Base-by-base conservation (phyloP, 1,140 invertebrate species). In the Bombus sibiricus region DNA sequence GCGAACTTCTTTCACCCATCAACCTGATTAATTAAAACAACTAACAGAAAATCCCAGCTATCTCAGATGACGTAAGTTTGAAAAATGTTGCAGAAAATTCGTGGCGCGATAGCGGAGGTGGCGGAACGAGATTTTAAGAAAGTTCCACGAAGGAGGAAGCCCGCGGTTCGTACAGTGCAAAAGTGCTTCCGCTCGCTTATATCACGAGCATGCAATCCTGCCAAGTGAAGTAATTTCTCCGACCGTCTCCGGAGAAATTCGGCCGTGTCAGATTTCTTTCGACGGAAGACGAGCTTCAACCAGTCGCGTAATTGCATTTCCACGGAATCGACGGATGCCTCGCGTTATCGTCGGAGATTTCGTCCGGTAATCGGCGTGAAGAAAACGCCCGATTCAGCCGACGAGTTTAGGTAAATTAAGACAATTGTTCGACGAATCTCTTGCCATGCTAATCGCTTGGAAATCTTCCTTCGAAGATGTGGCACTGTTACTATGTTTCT, bases 291-390 rank as follows among this genome's bases (percentile, higher is more conserved):
- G 85, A 82, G 77, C 68, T 90, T n/a, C 59, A 62, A n/a, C 62
- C 69, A 82, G 71, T 82, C 74, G 71, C 86, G 74, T 90, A 89
- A 90, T 90, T 90, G 81, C 89, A 87, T 89, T 90, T 89, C 85
- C 88, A 87, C 85, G 85, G 83, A 90, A 90, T 90, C 86, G 84
- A 77, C 74, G 80, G 81, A 64, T 25, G 62, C 25, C 62, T 77
- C 81, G 66, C 74, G 85, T 90, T 90, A 90, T 89, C 89, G 68
- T 81, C 77, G 81, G 37, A 81, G 88, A 90, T 87, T 90, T 87
- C 81, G 66, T 64, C 72, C 77, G 66, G 88, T 89, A 89, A 89
- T 89, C 87, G 84, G 66, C 81, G 77, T 66, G 59, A 69, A 79
- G 82, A 89, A 85, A 89, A 89, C 83, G 59, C 83, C 73, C 71